Base-by-base conservation (phyloP, 2,797 vertebrate genomes). In the Aulostomus chinensis region DNA sequence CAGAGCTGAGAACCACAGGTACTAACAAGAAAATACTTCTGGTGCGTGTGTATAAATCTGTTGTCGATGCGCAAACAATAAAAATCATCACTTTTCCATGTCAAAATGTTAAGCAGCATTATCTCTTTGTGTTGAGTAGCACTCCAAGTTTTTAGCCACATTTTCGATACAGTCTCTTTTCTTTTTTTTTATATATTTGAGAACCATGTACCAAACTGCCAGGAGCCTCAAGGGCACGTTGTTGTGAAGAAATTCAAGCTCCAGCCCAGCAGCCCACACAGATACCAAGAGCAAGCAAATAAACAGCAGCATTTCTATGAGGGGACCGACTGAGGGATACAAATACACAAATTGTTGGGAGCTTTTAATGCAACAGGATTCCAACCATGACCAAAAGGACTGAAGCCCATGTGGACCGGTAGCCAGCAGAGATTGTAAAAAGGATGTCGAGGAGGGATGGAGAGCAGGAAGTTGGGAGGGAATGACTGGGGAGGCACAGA, bases 311-410 rank as follows among this genome's bases (percentile, higher is more conserved):
- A 24, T 16, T 13, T 21, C 22, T 4, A 4, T 28, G 28, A 54
- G n/a, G 37, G 41, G 72, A 32, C 7, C 5, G 14, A 9, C 2
- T 4, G 26, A 30, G n/a, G 16, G 26, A 43, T 24, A 45, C 30
- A n/a, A 26, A 35, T 12, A 12, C 21, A 48, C 22, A 57, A 46
- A 38, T 58, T 30, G 41, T 25, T 29, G 31, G n/a, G 43, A 52
- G 46, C 35, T 10, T n/a, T n/a, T 47, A 33, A 62, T 65, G 47
- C 2, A 32, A 55, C 55, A 56, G 25, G 35, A 62, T 63, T 39
- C 29, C 40, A 34, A 67, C 65, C n/a, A 54, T 12, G 41, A 38
- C 51, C 28, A 18, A 54, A 45, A 40, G 42, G 53, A 60, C 40
- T 36, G 7, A 16, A 46, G 46, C n/a, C 38, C 2, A 15, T 32